These are phyloP conservation scores for Meleagris gallopavo DNA, from an alignment of 2,113 vertebrate genomes.

Conservation along the genomic window DNA sequence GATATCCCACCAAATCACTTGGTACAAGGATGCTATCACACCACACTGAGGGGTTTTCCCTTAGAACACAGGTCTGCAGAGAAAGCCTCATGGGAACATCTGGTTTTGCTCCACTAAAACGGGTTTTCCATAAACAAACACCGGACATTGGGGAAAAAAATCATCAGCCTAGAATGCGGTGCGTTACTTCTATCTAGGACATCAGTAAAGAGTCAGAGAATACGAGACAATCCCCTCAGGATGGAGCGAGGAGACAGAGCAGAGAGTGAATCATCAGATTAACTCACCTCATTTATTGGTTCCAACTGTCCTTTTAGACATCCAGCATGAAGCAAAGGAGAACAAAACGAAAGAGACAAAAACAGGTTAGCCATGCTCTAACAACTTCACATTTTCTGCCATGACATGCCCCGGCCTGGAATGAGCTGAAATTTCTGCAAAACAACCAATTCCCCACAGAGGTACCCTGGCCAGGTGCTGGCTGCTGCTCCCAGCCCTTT, in stretches of 20 bases:
- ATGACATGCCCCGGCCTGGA: conserved; percentile 36
- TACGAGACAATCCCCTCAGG: conserved; percentile 55
- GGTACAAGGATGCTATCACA: neutral
- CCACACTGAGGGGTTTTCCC: neutral
- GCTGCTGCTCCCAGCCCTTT: neutral
- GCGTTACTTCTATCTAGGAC: conserved; percentile 32
- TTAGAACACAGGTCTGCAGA: neutral
- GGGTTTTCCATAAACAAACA: conserved; percentile 1
- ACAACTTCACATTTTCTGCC: conserved; percentile 58
- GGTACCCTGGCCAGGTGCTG: neutral
- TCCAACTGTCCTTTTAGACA: conserved; percentile 94
- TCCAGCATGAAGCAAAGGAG: conserved; percentile 67
- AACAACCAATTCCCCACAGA: neutral
- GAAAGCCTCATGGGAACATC: neutral
- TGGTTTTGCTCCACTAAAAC: neutral
- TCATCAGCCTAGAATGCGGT: neutral
- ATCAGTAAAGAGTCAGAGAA: conserved; percentile 50
- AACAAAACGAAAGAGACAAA: conserved; percentile 71
- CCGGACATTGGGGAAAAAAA: neutral
- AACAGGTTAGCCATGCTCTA: conserved; percentile 80
- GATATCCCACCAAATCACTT: neutral
- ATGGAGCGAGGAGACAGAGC: conserved; percentile 46
- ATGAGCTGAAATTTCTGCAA: conserved; percentile 50
- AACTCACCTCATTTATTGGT: conserved; percentile 91
- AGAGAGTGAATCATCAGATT: conserved; percentile 61